phyloP scores from a whole-genome alignment of 2,797 vertebrate species.

The Hephaestus fuliginosus region DNA sequence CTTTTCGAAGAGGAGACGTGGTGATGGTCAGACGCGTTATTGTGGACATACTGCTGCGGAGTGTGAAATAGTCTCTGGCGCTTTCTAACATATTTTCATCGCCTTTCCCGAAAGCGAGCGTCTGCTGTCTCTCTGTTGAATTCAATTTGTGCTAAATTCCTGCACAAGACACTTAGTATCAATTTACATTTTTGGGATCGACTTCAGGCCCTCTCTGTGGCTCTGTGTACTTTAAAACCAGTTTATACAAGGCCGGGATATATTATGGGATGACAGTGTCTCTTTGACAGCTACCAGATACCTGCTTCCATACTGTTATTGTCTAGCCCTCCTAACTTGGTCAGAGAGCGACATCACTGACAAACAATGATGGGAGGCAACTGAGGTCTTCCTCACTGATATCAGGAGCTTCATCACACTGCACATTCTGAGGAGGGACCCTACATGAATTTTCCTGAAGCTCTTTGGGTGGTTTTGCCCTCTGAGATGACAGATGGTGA shows the following conservation, averaged over 20 bases:
- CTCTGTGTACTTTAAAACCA: slow-evolving; percentile 39
- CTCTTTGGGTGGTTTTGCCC: background rate
- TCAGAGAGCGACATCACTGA: slow-evolving; percentile 6
- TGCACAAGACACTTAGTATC: background rate
- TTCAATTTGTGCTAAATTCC: background rate
- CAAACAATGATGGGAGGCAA: slow-evolving; percentile 23
- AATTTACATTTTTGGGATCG: background rate
- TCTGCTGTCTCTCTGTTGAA: background rate
- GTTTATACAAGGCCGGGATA: slow-evolving; percentile 47
- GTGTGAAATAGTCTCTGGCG: slow-evolving; percentile 28
- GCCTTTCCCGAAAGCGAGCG: background rate
- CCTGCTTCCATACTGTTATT: slow-evolving; percentile 16
- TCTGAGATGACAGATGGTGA: slow-evolving; percentile 8
- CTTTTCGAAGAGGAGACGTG: slow-evolving; percentile 18
- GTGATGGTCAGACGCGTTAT: slow-evolving; percentile 16
- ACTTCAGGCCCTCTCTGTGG: slow-evolving; percentile 2
- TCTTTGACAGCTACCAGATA: slow-evolving; percentile 55
- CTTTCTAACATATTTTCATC: slow-evolving; percentile 26
- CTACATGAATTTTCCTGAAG: background rate
- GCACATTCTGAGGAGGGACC: background rate
- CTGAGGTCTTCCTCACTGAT: slow-evolving; percentile 1
- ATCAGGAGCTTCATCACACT: background rate
- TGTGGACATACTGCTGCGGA: slow-evolving; percentile 25
- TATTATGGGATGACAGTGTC: slow-evolving; percentile 17
- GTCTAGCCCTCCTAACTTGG: slow-evolving; percentile 42